Percentiles rank a stretch among this genome's conserved stretches.
phyloP scores from a whole-genome alignment of 2,797 vertebrate genomes.

The Poeciliopsis gracilis region DNA sequence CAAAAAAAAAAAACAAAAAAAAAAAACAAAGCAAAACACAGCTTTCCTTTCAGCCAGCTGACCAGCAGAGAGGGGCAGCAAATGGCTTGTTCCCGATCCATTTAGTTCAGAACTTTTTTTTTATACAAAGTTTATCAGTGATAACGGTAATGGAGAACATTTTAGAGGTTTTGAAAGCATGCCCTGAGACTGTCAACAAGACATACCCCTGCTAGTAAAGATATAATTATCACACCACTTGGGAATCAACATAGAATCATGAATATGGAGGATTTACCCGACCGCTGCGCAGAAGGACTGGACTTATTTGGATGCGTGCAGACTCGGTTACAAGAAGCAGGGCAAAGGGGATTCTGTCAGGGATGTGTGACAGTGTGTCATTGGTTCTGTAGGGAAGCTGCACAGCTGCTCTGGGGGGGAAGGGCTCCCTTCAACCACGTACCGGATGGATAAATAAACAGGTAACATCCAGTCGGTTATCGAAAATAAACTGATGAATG shows the following conservation, averaged over 20 bases:
- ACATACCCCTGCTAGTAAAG: not conserved
- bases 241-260: not conserved
- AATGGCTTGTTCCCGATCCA: not conserved
- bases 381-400: slow-evolving; percentile 31
- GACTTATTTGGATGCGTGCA: slow-evolving; percentile 39
- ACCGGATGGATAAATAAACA: slow-evolving; percentile 11
- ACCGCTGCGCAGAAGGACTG: not conserved
- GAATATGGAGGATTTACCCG: not conserved
- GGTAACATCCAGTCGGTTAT: slow-evolving; percentile 16
- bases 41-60: not conserved
- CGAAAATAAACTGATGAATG: slow-evolving; percentile 25
- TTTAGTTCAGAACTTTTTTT: not conserved
- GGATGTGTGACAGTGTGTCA: slow-evolving; percentile 57
- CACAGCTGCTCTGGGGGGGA: slow-evolving; percentile 72
- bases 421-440: slow-evolving; percentile 42
- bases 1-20: not conserved
- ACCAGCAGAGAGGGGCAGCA: not conserved
- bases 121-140: not conserved
- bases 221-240: not conserved
- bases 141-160: not conserved
- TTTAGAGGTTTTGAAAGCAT: not conserved
- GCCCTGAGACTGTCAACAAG: not conserved
- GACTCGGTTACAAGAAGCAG: slow-evolving; percentile 34
- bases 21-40: not conserved
- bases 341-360: slow-evolving; percentile 27